Evolutionary conservation across 2,797 vertebrate species (phyloP).

Genomic region (Uromys caudimaculatus): DNA sequence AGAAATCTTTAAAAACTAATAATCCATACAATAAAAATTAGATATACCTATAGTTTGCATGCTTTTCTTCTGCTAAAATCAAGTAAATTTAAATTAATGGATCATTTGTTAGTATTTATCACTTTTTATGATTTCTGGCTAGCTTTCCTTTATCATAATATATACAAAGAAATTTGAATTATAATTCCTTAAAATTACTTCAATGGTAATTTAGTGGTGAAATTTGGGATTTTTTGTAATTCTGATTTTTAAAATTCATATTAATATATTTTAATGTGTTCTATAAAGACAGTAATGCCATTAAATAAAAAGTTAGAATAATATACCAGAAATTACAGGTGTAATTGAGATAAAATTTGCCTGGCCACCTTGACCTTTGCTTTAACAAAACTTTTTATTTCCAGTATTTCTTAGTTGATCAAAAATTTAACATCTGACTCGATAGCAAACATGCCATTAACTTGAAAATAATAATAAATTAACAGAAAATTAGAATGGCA

Average conservation of each 20-base stretch:
- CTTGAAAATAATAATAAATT: slow-evolving; percentile 57
- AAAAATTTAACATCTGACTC: slow-evolving; percentile 29
- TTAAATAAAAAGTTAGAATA: slow-evolving; percentile 49
- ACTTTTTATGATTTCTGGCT: slow-evolving; percentile 19
- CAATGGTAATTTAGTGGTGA: slow-evolving; percentile 10
- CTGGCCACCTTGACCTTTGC: slow-evolving; percentile 19
- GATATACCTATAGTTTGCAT: not conserved
- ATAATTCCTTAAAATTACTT: slow-evolving; percentile 54
- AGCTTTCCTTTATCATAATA: slow-evolving; percentile 1
- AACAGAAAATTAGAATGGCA: slow-evolving; percentile 13
- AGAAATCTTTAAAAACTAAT: slow-evolving; percentile 23
- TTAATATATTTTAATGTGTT: slow-evolving; percentile 23
- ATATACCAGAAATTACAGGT: not conserved
- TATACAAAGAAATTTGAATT: slow-evolving; percentile 57
- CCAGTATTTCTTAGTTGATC: slow-evolving; percentile 28
- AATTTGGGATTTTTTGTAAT: not conserved
- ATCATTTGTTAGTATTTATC: slow-evolving; percentile 7
- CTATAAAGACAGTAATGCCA: slow-evolving; percentile 21
- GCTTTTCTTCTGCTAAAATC: slow-evolving; percentile 14
- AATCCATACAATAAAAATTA: slow-evolving; percentile 5
- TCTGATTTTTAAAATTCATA: not conserved
- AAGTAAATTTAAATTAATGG: slow-evolving; percentile 55
- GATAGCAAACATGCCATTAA: slow-evolving; percentile 11
- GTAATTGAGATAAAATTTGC: slow-evolving; percentile 48
- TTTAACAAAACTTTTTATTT: slow-evolving; percentile 38